Evolutionary conservation across 1,140 invertebrate species (phyloP).

Genomic region (Neuroterus valhalla): DNA sequence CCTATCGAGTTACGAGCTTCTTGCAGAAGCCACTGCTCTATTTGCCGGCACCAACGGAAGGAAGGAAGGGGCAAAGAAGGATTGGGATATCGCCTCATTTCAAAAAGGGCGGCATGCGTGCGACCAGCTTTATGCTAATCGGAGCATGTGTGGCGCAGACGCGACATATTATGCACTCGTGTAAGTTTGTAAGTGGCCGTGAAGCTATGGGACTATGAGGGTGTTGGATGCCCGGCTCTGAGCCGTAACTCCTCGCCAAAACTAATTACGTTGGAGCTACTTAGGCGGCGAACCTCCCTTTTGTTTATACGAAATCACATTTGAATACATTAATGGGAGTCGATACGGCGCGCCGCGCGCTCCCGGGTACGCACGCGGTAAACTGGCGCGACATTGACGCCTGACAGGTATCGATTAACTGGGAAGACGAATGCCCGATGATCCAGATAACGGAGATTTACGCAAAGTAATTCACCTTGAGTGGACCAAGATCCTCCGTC

Average conservation of each 20-base stretch:
- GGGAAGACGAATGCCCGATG: conserved; percentile 29
- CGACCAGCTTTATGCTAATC: conserved; percentile 64
- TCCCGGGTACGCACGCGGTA: neutral
- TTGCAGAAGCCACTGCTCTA: neutral
- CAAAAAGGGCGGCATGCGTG: conserved; percentile 41
- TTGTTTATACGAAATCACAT: conserved; percentile 64
- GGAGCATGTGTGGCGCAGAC: conserved; percentile 33
- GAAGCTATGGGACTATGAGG: conserved; percentile 34
- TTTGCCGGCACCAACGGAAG: too few relatives aligned
- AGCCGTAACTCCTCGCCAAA: conserved; percentile 59
- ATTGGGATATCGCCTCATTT: neutral
- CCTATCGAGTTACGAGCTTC: neutral
- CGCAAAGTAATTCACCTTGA: conserved; percentile 6
- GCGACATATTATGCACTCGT: conserved; percentile 29
- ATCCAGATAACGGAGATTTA: conserved; percentile 32
- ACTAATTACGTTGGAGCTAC: conserved; percentile 63
- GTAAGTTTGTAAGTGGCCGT: conserved; percentile 26
- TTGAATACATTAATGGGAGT: conserved; percentile 59
- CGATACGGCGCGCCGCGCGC: conserved; percentile 22
- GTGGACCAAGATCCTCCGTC: neutral
- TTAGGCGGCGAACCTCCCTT: conserved; percentile 54
- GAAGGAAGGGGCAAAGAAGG: neutral
- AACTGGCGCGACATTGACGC: conserved; percentile 35
- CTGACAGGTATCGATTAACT: conserved; percentile 51
- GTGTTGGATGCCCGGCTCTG: conserved; percentile 22